Percentiles rank a stretch among this genome's conserved stretches.
These are phyloP conservation scores for pig (Sus scrofa) DNA, from an alignment of 2,113 vertebrate genomes.

Conservation along the genomic window DNA sequence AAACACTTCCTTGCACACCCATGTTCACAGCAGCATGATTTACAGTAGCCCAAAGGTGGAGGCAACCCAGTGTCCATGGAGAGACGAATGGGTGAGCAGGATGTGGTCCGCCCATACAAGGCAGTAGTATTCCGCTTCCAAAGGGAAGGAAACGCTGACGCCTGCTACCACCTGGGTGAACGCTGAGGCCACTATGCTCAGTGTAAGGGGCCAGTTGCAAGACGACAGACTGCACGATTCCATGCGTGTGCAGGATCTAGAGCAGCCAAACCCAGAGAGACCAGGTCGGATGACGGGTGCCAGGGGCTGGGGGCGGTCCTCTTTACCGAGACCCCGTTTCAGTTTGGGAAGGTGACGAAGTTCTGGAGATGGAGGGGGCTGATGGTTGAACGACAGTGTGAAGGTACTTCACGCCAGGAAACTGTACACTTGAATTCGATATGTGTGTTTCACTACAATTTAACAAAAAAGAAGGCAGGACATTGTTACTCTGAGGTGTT, in stretches of 20 bases:
- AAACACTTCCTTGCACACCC: neutral
- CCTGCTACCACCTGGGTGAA: neutral
- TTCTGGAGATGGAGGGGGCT: neutral
- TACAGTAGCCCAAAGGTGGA: neutral
- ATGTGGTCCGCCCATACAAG: neutral
- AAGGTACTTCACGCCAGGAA: neutral
- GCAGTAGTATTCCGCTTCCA: neutral
- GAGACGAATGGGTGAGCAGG: neutral
- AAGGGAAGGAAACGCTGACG: neutral
- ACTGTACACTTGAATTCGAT: neutral
- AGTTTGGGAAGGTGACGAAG: neutral
- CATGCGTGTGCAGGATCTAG: neutral
- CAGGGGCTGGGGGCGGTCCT: neutral
- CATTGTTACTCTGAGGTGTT: neutral
- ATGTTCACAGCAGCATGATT: neutral
- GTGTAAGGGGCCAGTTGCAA: neutral
- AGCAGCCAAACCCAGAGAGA: neutral
- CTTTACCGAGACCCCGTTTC: neutral
- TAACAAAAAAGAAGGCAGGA: neutral
- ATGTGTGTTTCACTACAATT: slow-evolving; percentile 1
- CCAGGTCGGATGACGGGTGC: neutral
- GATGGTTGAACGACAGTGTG: neutral
- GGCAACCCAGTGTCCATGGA: neutral
- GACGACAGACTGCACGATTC: neutral
- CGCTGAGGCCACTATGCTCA: neutral